Conservation (phyloP, 30 jellyfish, hydroid and myxozoan species). For the Pelagia noctiluca region DNA sequence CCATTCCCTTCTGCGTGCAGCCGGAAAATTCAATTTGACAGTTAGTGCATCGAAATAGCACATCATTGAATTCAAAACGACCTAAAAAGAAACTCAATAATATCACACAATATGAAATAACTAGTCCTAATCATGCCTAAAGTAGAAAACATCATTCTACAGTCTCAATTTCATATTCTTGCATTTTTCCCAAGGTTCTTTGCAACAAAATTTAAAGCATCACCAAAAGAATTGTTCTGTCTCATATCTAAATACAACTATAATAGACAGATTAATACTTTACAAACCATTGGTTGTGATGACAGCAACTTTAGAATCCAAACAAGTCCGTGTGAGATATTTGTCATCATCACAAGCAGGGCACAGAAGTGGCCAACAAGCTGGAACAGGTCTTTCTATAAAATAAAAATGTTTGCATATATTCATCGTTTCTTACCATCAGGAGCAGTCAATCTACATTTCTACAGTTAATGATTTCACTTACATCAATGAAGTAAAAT, state of each 20-base stretch:
- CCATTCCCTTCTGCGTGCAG: constrained; percentile 1
- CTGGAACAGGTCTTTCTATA: constrained; percentile 47
- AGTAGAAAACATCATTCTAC: background rate
- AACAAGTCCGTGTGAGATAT: background rate
- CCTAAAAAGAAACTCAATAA: background rate
- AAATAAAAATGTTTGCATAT: too few species aligned
- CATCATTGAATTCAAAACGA: constrained; percentile 28
- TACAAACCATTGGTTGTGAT: constrained; percentile 17
- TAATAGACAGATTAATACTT: background rate
- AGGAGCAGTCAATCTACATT: too few species aligned
- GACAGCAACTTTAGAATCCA: background rate
- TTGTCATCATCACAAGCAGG: background rate
- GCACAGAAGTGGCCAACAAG: background rate
- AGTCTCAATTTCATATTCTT: too few species aligned
- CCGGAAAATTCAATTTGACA: background rate
- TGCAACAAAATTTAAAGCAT: too few species aligned
- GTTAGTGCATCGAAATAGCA: background rate
- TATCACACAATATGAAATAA: background rate
- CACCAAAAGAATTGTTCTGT: background rate
- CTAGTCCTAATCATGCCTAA: background rate
- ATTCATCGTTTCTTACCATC: too few species aligned
- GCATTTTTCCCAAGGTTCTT: too few species aligned
- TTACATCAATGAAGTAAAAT: too few species aligned
- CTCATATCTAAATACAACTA: background rate
- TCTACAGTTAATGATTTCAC: too few species aligned